Percentiles rank a stretch among this genome's conserved stretches.
Conservation (phyloP, 2,888 invertebrate species). For the Agrochola circellaris region DNA sequence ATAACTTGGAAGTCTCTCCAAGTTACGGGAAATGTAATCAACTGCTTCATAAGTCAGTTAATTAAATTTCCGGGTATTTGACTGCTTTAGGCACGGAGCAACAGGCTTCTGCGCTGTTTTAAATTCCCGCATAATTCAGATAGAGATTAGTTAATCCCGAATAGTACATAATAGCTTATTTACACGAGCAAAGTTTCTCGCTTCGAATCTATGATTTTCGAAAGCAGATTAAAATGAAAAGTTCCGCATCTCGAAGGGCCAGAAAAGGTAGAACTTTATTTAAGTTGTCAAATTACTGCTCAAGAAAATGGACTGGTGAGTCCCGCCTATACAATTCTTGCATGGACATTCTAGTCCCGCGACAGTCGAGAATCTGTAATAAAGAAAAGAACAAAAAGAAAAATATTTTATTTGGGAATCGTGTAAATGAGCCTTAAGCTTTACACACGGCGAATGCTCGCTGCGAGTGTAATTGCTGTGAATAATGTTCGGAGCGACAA, state of each 20-base stretch:
- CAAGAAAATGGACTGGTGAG: background rate
- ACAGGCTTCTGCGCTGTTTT: no score
- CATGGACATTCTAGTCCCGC: background rate
- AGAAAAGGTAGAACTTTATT: background rate
- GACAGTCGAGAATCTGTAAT: no score
- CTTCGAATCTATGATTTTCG: background rate
- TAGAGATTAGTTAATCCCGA: background rate
- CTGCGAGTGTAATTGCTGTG: no score
- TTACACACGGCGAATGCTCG: no score
- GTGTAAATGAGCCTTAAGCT: background rate
- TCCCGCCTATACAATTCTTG: background rate
- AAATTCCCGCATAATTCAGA: background rate
- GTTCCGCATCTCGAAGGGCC: background rate
- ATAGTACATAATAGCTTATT: background rate
- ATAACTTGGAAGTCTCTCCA: background rate
- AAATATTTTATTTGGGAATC: no score
- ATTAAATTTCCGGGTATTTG: background rate
- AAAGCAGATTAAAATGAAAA: background rate
- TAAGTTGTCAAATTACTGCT: background rate
- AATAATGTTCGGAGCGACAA: no score
- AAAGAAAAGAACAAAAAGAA: no score
- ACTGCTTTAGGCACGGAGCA: background rate
- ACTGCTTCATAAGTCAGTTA: conserved; percentile 3
- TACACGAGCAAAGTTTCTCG: background rate
- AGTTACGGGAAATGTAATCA: conserved; percentile 1